Evolutionary conservation across 1,140 invertebrate genomes (phyloP).

Genomic region (Drosophila kurseongensis): DNA sequence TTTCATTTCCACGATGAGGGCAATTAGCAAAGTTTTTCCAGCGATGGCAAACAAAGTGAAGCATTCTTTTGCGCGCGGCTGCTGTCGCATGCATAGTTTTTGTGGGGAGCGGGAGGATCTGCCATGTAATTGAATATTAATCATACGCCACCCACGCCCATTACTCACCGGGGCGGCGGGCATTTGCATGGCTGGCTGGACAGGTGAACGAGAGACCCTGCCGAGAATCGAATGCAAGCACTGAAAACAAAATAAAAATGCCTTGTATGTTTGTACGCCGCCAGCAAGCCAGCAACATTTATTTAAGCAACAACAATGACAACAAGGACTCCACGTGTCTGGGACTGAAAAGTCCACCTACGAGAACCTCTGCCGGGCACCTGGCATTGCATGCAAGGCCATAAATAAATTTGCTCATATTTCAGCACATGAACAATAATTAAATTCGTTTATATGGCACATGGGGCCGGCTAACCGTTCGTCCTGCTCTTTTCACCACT

Average conservation of each 20-base stretch:
- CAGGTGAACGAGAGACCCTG: slow-evolving; percentile 67
- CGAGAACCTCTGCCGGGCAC: slow-evolving; percentile 27
- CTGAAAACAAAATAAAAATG: slow-evolving; percentile 39
- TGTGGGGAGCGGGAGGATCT: slow-evolving; percentile 27
- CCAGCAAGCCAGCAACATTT: slow-evolving; percentile 28
- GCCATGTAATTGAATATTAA: slow-evolving; percentile 79
- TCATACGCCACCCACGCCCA: slow-evolving; percentile 68
- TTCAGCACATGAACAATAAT: slow-evolving; percentile 83
- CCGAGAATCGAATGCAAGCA: slow-evolving; percentile 46
- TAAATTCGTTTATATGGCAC: slow-evolving; percentile 79
- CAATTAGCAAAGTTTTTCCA: slow-evolving; percentile 76
- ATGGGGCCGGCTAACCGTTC: slow-evolving; percentile 62
- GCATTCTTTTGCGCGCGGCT: slow-evolving; percentile 20
- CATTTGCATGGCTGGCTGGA: slow-evolving; percentile 47
- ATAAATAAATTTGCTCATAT: slow-evolving; percentile 82
- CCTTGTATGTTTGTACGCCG: slow-evolving; percentile 22
- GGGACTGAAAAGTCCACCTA: slow-evolving; percentile 21
- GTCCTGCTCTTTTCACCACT: not conserved
- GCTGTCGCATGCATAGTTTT: slow-evolving; percentile 55
- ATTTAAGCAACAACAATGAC: slow-evolving; percentile 66
- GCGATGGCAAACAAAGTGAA: slow-evolving; percentile 44
- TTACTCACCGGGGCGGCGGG: slow-evolving; percentile 55
- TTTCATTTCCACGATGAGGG: slow-evolving; percentile 51
- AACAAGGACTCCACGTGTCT: slow-evolving; percentile 37
- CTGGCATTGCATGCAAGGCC: slow-evolving; percentile 55